Evolutionary conservation across 2,113 vertebrate species (phyloP), one percentile per base, ranked within the genome.

Genomic region (Noctilio leporinus): DNA sequence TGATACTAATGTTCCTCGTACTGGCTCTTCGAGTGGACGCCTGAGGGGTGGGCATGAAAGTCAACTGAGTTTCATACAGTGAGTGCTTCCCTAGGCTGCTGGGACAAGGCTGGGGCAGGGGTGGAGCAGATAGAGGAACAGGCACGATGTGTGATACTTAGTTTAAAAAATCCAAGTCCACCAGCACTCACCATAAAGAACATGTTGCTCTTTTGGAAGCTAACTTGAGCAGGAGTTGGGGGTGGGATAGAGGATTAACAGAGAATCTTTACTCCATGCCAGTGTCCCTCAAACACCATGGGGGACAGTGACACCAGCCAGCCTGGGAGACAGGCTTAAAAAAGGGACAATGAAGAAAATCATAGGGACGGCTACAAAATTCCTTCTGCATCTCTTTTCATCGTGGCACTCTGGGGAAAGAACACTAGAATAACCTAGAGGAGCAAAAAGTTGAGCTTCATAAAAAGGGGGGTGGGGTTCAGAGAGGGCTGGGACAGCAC

Each of bases 231-330:
- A 49, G 33, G 11, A 19, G n/a, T 3, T 67, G 8, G 49, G 49
- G n/a, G 47, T 6, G 24, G 10, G 2, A 5, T 14, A 35, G 22
- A 6, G 15, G 6, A 3, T 84, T 30, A 16, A 33, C 5, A 11
- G 89, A 5, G n/a, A 4, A 72, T 20, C 47, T 65, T 82, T n/a
- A 57, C 16, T 57, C 69, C 35, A 1, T n/a, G 40, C 49, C 20
- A 15, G 3, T 12, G 51, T 4, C 43, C 67, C 20, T 7, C 10
- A 0, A 2, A 45, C 19, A 76, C 4, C 0, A 0, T 9, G 17
- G 53, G 49, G 16, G 38, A 84, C 24, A 67, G 5, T 2, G 5
- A 49, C 10, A 40, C 3, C 17, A 2, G 49, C 28, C 64, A 81
- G 47, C 40, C 35, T 16, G 2, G n/a, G 38, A 53, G 22, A 49